Evolutionary conservation across 2,113 vertebrate species (phyloP).

Genomic region (Mormyrus lacerda): DNA sequence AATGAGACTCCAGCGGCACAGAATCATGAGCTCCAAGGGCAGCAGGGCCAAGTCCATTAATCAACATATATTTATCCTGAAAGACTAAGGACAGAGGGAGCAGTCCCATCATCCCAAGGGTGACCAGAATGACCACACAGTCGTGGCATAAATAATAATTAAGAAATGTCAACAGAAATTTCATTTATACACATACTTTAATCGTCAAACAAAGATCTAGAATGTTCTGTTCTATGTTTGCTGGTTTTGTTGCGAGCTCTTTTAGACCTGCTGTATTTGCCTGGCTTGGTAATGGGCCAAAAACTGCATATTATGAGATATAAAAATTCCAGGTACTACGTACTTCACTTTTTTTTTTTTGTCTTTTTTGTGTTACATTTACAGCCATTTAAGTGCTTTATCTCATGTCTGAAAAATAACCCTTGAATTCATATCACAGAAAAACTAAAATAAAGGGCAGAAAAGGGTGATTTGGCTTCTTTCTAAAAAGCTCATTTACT

Average conservation of each 20-base stretch:
- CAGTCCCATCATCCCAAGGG: neutral
- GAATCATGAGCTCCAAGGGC: neutral
- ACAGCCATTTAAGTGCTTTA: neutral
- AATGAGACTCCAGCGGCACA: neutral
- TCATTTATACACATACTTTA: neutral
- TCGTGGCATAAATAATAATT: neutral
- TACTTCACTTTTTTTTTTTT: neutral
- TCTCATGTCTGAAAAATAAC: neutral
- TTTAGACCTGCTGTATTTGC: neutral
- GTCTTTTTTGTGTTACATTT: neutral
- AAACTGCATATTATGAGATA: neutral
- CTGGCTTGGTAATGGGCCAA: neutral
- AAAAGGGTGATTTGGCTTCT: neutral
- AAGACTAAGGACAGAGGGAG: neutral
- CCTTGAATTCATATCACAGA: neutral
- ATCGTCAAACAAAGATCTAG: neutral
- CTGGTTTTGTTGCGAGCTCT: neutral
- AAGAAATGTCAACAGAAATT: neutral
- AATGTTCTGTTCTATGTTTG: neutral
- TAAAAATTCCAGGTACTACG: neutral
- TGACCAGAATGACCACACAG: neutral
- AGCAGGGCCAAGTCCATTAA: neutral
- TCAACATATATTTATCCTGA: neutral
- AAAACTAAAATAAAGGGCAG: neutral
- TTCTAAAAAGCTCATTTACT: neutral